Percentiles rank a stretch among this genome's conserved stretches.
These are phyloP conservation scores for Anticlea derivata DNA, from an alignment of 2,888 invertebrate species.

Conservation along the genomic window DNA sequence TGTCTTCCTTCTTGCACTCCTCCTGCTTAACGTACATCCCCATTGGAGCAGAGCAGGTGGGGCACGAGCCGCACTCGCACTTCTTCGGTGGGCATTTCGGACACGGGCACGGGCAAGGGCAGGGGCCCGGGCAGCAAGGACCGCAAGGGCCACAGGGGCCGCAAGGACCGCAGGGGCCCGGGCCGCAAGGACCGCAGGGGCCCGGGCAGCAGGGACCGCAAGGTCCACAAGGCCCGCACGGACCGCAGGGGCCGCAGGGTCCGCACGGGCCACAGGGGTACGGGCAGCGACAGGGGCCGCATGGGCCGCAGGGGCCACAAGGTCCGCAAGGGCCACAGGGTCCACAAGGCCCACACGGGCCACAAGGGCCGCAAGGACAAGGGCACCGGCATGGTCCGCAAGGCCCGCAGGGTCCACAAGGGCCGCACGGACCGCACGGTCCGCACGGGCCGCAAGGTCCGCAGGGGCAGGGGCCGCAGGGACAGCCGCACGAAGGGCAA, in stretches of 20 bases:
- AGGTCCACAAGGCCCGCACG: conserved; percentile 18
- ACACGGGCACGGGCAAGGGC: conserved; percentile 21
- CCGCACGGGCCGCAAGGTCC: conserved; percentile 42
- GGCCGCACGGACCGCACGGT: conserved; percentile 44
- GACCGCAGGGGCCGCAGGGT: conserved; percentile 22
- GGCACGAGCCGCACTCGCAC: conserved; percentile 41
- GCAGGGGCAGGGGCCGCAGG: conserved; percentile 47
- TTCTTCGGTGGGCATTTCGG: conserved; percentile 37
- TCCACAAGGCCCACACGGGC: conserved; percentile 57
- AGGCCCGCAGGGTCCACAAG: conserved; percentile 45
- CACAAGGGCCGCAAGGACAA: conserved; percentile 39
- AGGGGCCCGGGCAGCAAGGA: conserved; percentile 29
- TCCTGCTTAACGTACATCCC: conserved; percentile 31
- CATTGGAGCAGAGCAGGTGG: conserved; percentile 35
- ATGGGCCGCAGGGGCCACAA: conserved; percentile 39
- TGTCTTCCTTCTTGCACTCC: conserved; percentile 43
- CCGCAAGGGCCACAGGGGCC: conserved; percentile 19
- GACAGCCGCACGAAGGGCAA: conserved; percentile 39
- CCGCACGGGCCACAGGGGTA: conserved; percentile 30
- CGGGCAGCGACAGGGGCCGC: conserved; percentile 41
- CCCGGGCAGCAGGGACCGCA: conserved; percentile 30
- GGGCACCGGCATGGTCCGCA: conserved; percentile 53
- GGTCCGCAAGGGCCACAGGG: conserved; percentile 15
- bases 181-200: conserved; percentile 22
- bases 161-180: conserved; percentile 22